A percentile compares a stretch with the other conserved stretches of the same genome.
Conservation (phyloP, 2,888 invertebrate genomes). For the Scaptomyza cyrtandrae region DNA sequence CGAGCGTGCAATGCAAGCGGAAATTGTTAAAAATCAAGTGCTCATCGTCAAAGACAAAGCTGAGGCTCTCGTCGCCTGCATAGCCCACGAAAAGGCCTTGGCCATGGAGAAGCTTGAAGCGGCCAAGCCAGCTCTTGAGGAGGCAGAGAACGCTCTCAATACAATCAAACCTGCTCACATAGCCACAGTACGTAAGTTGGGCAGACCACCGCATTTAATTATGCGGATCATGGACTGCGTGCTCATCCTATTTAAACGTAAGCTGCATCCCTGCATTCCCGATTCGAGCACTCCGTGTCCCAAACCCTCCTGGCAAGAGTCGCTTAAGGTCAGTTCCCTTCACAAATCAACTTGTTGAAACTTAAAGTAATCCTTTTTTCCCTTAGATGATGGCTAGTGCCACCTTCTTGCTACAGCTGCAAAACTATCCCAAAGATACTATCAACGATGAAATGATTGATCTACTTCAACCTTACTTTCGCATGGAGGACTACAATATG, state of each 20-base stretch:
- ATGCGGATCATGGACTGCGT: conserved; percentile 99
- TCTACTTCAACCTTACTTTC: conserved; percentile 94
- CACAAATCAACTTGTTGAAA: no score
- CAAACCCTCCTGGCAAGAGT: conserved; percentile 98
- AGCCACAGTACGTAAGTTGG: conserved; percentile 96
- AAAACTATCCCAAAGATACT: conserved; percentile 97
- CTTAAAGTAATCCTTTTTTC: not conserved
- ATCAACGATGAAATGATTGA: conserved; percentile 99
- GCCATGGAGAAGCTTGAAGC: conserved; percentile 97
- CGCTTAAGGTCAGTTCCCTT: conserved; percentile 89
- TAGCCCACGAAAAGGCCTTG: conserved; percentile 94
- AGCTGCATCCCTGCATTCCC: conserved; percentile 91
- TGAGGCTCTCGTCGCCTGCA: conserved; percentile 93
- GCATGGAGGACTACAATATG: conserved; percentile 98
- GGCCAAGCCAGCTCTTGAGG: conserved; percentile 97
- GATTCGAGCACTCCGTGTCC: conserved; percentile 93
- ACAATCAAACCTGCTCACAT: conserved; percentile 99
- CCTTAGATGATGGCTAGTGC: conserved; percentile 96
- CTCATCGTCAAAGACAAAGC: conserved; percentile 98
- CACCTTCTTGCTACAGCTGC: conserved; percentile 94
- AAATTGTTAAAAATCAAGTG: conserved; percentile 97
- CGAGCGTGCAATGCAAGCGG: conserved; percentile 96
- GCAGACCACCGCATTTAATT: conserved; percentile 97
- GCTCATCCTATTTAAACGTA: conserved; percentile 95
- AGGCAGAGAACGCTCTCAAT: conserved; percentile 96